Evolutionary conservation across 2,888 invertebrate genomes (phyloP), one percentile per base, ranked within the genome.

Genomic region (Chymomyza amoena): DNA sequence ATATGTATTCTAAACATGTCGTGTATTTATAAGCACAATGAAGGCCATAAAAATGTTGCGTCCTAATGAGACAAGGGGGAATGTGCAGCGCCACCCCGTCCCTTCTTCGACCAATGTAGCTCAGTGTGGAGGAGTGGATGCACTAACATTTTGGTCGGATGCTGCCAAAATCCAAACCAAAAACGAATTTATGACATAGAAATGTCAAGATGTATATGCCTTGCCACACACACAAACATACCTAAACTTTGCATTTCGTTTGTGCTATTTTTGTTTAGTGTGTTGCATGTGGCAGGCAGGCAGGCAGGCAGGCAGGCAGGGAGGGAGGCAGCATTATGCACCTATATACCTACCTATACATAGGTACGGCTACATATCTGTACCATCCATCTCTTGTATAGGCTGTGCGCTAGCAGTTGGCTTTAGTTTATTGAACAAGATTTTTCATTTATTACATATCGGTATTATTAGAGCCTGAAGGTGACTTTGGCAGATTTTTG

Each of bases 121-220:
- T 32, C 57, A 25, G 15, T 15, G 5, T 57, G 57, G 57, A 3
- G 57, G 57, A 25, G 20, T 32, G 13, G 13, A 4, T 45, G 39
- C 39, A 13, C 10, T 54, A 18, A 54, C 54, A 54, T 54, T 54
- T 20, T 18, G 54, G 16, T 54, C 10, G 54, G 54, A 2, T 13
- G 59, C 54, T 72, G 71, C 71, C 71, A 72, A 71, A 66, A 62
- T 61, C 51, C 50, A 62, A 72, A 60, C 25, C 25, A 54, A 64
- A 64, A 60, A 69, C 61, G 73, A 75, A 84, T 84, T 86, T 79
- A 86, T 83, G 87, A 73, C 84, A 83, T 68, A 75, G 71, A 83
- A 86, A 84, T 84, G 84, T 84, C 84, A 84, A 77, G 78, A 36
- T 60, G n/a, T 57, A 57, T 25, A 10, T 9, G 20, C 57, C 15